These are phyloP conservation scores for Hylaea fasciaria DNA, from an alignment of 2,888 invertebrate species.

Conservation along the genomic window DNA sequence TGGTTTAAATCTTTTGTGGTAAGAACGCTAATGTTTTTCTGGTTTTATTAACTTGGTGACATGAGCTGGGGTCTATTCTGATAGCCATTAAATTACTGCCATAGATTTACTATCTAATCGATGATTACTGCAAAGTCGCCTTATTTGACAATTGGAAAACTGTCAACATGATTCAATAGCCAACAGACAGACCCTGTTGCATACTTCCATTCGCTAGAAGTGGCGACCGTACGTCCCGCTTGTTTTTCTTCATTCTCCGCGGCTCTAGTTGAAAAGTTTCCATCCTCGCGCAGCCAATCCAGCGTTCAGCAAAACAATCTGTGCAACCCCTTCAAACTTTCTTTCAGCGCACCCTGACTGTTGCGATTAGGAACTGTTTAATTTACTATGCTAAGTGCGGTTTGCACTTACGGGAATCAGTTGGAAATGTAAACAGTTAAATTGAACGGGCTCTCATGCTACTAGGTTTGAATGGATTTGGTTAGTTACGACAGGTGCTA, in stretches of 20 bases:
- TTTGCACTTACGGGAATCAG: constrained; percentile 29
- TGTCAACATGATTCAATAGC: no score
- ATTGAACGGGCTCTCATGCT: neutral
- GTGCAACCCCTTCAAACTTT: constrained; percentile 36
- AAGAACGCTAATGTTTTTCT: no score
- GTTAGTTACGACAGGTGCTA: neutral
- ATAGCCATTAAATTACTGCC: no score
- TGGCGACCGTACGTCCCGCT: neutral
- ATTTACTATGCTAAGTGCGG: constrained; percentile 31
- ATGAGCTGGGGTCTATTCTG: no score
- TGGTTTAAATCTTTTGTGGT: no score
- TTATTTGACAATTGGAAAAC: no score
- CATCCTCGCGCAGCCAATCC: constrained; percentile 40
- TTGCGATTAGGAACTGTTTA: constrained; percentile 27
- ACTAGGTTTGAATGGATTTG: neutral
- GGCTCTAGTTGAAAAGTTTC: constrained; percentile 38
- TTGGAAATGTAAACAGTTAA: neutral
- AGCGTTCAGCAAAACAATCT: constrained; percentile 39
- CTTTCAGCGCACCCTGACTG: constrained; percentile 26
- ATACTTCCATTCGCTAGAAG: neutral
- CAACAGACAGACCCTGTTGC: no score
- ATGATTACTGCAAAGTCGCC: no score
- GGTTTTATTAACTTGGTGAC: no score
- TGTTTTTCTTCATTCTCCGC: constrained; percentile 38
- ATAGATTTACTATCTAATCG: no score